Conservation (phyloP, 1,140 invertebrate genomes). For the Aphidius gifuensis region DNA sequence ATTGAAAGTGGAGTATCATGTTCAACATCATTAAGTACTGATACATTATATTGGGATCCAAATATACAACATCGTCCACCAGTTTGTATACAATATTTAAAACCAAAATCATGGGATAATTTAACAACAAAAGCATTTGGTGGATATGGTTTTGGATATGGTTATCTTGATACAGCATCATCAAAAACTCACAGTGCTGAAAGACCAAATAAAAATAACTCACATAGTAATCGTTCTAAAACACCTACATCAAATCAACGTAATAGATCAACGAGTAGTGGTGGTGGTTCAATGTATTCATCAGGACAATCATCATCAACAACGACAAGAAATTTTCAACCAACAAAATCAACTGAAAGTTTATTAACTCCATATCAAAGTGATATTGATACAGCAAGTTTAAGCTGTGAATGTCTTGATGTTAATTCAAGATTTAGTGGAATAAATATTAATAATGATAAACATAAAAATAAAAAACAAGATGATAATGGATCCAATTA, state of each 20-base stretch:
- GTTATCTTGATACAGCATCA: conserved; percentile 68
- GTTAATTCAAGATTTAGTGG: background rate
- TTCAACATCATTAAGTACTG: conserved; percentile 78
- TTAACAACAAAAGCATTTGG: conserved; percentile 77
- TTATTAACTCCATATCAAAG: conserved; percentile 20
- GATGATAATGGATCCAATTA: background rate
- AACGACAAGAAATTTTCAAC: conserved; percentile 29
- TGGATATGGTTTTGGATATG: conserved; percentile 80
- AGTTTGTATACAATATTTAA: conserved; percentile 61
- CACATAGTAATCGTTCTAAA: conserved; percentile 48
- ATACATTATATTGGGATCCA: conserved; percentile 79
- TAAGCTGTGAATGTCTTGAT: conserved; percentile 50
- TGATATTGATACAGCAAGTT: conserved; percentile 35
- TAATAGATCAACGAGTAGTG: conserved; percentile 40
- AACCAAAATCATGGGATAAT: conserved; percentile 87
- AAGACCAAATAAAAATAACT: conserved; percentile 50
- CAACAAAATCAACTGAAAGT: conserved; percentile 41
- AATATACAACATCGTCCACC: conserved; percentile 57
- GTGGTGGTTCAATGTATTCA: conserved; percentile 21
- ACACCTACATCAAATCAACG: conserved; percentile 54
- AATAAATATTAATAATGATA: too few relatives aligned
- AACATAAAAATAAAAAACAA: background rate
- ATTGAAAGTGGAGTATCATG: conserved; percentile 71
- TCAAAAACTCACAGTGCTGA: conserved; percentile 58
- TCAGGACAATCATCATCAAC: conserved; percentile 31